Conservation (phyloP, 1,140 invertebrate genomes). For the Drosophila baimaii region DNA sequence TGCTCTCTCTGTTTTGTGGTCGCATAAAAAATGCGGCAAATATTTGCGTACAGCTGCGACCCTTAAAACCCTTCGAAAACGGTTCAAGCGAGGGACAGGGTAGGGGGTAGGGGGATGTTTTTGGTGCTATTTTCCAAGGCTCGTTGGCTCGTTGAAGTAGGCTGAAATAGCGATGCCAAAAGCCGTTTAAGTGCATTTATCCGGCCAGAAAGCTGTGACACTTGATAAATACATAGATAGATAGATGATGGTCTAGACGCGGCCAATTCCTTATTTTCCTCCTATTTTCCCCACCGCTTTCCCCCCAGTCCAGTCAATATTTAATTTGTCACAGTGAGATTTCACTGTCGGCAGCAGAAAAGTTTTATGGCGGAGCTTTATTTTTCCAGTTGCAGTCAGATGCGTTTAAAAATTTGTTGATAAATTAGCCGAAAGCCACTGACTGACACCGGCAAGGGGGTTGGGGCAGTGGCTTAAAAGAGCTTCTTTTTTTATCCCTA, state of each 20-base stretch:
- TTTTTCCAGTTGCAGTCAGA: conserved; percentile 37
- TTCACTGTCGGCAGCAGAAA: conserved; percentile 35
- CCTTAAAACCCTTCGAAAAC: conserved; percentile 19
- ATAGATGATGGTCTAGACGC: conserved; percentile 31
- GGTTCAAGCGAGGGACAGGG: no score
- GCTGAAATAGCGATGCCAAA: conserved; percentile 36
- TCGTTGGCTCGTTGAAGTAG: conserved; percentile 17
- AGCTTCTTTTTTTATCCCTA: conserved; percentile 1
- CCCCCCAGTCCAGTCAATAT: conserved; percentile 41
- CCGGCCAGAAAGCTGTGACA: conserved; percentile 27
- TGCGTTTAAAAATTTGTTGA: conserved; percentile 72
- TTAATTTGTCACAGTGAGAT: conserved; percentile 62
- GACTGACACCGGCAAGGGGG: conserved; percentile 33
- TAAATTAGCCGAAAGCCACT: conserved; percentile 69
- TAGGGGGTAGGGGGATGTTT: neutral
- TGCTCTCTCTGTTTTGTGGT: conserved; percentile 25
- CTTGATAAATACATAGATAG: conserved; percentile 37
- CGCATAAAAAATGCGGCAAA: conserved; percentile 71
- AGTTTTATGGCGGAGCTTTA: conserved; percentile 13
- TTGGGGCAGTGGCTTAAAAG: conserved; percentile 52
- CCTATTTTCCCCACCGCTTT: neutral
- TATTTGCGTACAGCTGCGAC: conserved; percentile 71
- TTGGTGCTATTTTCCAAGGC: conserved; percentile 27
- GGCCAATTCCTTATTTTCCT: conserved; percentile 1
- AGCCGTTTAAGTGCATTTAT: conserved; percentile 73